phyloP scores from a whole-genome alignment of 2,113 vertebrate genomes.

The Bubo blakistoni region DNA sequence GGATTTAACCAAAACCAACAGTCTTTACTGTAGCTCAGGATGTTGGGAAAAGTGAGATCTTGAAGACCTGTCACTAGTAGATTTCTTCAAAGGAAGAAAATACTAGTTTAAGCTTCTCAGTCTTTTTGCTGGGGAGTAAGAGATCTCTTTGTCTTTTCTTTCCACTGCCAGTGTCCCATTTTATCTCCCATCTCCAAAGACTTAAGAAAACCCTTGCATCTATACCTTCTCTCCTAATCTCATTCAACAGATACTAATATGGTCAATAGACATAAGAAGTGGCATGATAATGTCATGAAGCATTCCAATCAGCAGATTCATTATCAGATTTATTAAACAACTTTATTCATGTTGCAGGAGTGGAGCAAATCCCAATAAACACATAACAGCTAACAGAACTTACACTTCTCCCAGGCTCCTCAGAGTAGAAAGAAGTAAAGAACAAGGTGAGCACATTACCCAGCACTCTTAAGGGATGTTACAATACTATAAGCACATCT shows the following conservation, averaged over 20 bases:
- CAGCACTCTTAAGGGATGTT: not conserved
- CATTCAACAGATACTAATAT: not conserved
- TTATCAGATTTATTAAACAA: not conserved
- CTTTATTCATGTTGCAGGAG: not conserved
- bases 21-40: not conserved
- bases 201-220: not conserved
- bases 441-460: not conserved
- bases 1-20: not conserved
- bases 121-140: not conserved
- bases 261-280: not conserved
- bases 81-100: not conserved
- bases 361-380: not conserved
- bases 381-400: not conserved
- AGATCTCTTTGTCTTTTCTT: not conserved
- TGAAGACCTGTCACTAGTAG: not conserved
- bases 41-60: not conserved
- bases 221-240: not conserved
- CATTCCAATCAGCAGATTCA: not conserved
- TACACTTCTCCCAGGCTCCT: not conserved
- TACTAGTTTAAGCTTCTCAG: not conserved
- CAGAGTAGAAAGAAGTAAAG: not conserved
- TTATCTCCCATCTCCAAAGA: not conserved
- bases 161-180: not conserved
- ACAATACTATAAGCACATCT: not conserved
- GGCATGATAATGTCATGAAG: not conserved